Conservation (phyloP, 2,113 vertebrate genomes). For the Oryzias celebensis region DNA sequence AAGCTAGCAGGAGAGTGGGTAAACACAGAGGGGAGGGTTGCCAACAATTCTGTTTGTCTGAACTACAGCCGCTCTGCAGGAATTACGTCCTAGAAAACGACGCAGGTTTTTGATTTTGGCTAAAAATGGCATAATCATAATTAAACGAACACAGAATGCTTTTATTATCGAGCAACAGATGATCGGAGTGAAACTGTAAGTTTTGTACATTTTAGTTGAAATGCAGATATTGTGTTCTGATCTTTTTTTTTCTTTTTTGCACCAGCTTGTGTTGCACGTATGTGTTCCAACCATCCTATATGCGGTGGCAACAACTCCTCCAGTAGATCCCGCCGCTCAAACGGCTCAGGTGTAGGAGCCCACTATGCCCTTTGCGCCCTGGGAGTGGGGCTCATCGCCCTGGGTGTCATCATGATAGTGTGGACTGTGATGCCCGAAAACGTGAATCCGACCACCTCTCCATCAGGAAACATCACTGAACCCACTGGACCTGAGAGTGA, state of each 20-base stretch:
- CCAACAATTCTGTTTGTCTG: no score
- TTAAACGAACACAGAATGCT: no score
- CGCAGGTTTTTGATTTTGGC: no score
- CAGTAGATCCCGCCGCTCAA: constrained; percentile 32
- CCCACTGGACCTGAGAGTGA: rapidly evolving
- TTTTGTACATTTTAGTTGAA: not conserved
- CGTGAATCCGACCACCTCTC: rapidly evolving
- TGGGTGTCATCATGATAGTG: constrained; percentile 94
- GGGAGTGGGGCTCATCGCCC: constrained; percentile 89
- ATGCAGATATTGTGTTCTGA: not conserved
- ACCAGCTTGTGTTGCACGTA: constrained; percentile 48
- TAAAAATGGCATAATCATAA: no score
- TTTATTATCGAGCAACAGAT: no score
- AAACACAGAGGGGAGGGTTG: no score
- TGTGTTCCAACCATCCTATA: constrained; percentile 71
- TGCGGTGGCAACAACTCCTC: constrained; percentile 46
- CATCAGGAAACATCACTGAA: constrained; percentile 60
- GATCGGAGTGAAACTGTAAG: no score
- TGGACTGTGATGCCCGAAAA: constrained; percentile 87
- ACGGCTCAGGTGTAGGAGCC: constrained; percentile 76
- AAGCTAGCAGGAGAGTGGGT: no score
- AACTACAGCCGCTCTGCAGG: no score
- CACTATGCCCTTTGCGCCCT: constrained; percentile 94
- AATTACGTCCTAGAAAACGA: no score
- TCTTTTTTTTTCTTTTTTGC: not conserved